Evolutionary conservation across 2,113 vertebrate genomes (phyloP).

Genomic region (Lethenteron camtschaticum): DNA sequence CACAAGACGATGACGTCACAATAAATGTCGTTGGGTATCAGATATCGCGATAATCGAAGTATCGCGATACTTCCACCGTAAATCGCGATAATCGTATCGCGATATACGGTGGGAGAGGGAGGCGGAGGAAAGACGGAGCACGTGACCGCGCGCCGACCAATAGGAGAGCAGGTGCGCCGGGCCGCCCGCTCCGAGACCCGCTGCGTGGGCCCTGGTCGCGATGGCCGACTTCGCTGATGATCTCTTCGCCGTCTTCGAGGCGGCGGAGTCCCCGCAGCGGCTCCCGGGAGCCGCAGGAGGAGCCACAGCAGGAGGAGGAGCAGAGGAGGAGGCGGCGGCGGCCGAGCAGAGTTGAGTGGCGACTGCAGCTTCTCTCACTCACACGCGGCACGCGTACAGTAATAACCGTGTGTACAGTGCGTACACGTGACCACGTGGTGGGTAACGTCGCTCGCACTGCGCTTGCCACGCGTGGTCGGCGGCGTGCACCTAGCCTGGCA

Average conservation of each 20-base stretch:
- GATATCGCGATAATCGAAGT: too few relatives aligned
- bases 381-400: background rate
- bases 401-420: too few relatives aligned
- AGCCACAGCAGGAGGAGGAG: background rate
- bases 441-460: background rate
- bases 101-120: background rate
- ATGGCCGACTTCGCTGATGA: conserved; percentile 92
- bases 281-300: conserved; percentile 23
- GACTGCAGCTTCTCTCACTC: background rate
- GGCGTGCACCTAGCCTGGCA: background rate
- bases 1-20: too few relatives aligned
- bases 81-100: too few relatives aligned
- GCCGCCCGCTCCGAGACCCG: accelerated
- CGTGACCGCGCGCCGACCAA: background rate
- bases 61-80: too few relatives aligned
- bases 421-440: background rate
- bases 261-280: too few relatives aligned
- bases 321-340: background rate
- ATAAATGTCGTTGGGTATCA: too few relatives aligned
- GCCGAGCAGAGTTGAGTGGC: conserved; percentile 27
- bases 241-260: conserved; percentile 81
- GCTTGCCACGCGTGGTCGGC: background rate
- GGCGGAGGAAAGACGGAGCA: background rate
- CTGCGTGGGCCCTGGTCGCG: conserved; percentile 6
- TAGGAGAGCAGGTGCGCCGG: conserved; percentile 9